Evolutionary conservation across 2,888 invertebrate species (phyloP).

Genomic region (Poecilus cupreus): DNA sequence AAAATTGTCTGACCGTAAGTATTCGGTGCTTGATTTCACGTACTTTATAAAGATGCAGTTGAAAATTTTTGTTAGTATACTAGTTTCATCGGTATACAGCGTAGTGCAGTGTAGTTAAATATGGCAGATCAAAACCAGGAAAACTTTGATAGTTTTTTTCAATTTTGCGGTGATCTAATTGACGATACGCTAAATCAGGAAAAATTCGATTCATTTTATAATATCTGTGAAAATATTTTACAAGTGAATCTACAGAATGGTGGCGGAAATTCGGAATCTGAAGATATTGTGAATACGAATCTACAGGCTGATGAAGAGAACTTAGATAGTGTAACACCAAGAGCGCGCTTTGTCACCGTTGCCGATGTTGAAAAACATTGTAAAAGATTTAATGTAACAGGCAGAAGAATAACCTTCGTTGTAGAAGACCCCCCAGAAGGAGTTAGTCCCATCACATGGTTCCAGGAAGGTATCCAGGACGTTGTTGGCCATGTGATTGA

Average conservation of each 20-base stretch:
- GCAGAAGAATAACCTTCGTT: not conserved
- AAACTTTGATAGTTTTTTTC: not conserved
- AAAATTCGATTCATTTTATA: not conserved
- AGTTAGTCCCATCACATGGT: not conserved
- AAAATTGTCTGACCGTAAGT: not conserved
- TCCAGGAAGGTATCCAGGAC: not conserved
- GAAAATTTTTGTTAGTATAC: not conserved
- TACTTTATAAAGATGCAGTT: not conserved
- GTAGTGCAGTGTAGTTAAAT: not conserved
- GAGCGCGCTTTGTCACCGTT: not conserved
- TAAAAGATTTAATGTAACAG: not conserved
- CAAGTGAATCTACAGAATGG: not conserved
- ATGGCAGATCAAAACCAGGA: not conserved
- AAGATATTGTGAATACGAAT: no score
- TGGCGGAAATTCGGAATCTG: not conserved
- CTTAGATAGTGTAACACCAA: not conserved
- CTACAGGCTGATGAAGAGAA: not conserved
- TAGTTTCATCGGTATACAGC: not conserved
- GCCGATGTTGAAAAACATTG: not conserved
- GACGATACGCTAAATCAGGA: not conserved
- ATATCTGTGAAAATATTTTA: not conserved
- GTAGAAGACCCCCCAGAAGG: not conserved
- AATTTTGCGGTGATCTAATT: not conserved
- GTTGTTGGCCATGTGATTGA: not conserved
- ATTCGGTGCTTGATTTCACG: not conserved